Evolutionary conservation across 2,113 vertebrate genomes (phyloP).

Genomic region (Psittacula cyanocephala): DNA sequence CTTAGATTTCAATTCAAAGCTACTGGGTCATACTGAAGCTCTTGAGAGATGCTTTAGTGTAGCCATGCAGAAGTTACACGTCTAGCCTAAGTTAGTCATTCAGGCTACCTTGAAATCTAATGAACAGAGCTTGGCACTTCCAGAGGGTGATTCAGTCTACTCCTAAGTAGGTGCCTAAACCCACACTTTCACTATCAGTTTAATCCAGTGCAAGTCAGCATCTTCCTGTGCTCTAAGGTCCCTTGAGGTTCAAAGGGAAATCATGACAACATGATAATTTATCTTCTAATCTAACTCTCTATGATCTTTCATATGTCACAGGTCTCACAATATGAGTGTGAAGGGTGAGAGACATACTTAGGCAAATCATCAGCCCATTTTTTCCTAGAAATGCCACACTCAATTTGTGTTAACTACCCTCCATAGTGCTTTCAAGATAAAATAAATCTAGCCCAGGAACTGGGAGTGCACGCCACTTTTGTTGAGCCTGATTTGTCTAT

Average conservation of each 20-base stretch:
- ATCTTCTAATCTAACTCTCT: background rate
- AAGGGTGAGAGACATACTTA: background rate
- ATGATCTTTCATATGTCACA: background rate
- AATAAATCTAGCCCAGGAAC: conserved; percentile 1
- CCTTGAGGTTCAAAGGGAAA: conserved; percentile 38
- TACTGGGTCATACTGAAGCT: background rate
- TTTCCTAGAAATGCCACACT: background rate
- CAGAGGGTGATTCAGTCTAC: background rate
- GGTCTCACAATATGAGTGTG: background rate
- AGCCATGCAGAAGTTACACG: background rate
- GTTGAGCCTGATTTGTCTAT: background rate
- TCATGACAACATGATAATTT: conserved; percentile 6
- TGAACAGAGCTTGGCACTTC: background rate
- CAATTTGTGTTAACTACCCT: background rate
- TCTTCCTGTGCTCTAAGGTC: background rate
- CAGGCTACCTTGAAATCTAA: background rate
- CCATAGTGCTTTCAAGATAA: background rate
- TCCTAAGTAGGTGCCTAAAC: background rate
- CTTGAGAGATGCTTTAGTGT: background rate
- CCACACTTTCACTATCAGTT: conserved; percentile 44
- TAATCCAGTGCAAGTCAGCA: conserved; percentile 35
- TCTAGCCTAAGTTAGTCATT: background rate
- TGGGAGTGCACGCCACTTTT: background rate
- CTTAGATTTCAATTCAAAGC: background rate
- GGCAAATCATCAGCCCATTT: background rate